Conservation (phyloP, 2,797 vertebrate genomes). For the Enteromius thamalakanensis region DNA sequence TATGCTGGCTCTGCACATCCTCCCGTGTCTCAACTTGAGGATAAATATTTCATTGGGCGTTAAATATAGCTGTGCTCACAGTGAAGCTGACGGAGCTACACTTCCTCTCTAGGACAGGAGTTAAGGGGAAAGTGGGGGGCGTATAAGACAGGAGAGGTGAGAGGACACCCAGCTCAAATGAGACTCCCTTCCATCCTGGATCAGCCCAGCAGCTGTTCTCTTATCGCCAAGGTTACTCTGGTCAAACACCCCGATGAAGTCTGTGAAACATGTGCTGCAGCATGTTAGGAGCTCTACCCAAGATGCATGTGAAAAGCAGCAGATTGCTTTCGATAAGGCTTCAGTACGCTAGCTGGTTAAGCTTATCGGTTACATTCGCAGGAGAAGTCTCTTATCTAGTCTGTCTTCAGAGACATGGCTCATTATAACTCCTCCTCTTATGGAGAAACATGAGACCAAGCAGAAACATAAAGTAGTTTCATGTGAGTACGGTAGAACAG, state of each 20-base stretch:
- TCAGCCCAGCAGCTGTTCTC: slow-evolving; percentile 39
- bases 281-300: slow-evolving; percentile 18
- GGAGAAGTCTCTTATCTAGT: slow-evolving; percentile 26
- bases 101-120: slow-evolving; percentile 52
- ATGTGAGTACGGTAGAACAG: slow-evolving; percentile 6
- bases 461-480: slow-evolving; percentile 26
- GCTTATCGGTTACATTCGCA: slow-evolving; percentile 26
- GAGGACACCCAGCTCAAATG: slow-evolving; percentile 51
- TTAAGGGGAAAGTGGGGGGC: slow-evolving; percentile 23
- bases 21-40: slow-evolving; percentile 54
- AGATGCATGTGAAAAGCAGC: slow-evolving; percentile 13
- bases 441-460: slow-evolving; percentile 35
- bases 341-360: slow-evolving; percentile 1
- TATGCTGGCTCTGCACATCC: slow-evolving; percentile 63
- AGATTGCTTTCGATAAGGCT: slow-evolving; percentile 31
- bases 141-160: slow-evolving; percentile 13
- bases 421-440: slow-evolving; percentile 42
- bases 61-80: slow-evolving; percentile 62
- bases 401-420: slow-evolving; percentile 24
- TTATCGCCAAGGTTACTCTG: slow-evolving; percentile 54
- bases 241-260: slow-evolving; percentile 51
- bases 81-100: slow-evolving; percentile 49
- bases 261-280: slow-evolving; percentile 30
- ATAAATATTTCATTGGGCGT: slow-evolving; percentile 65
- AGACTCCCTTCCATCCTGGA: slow-evolving; percentile 42